phyloP scores from a whole-genome alignment of 1,140 invertebrate genomes.

The Proctacanthus coquilletti region DNA sequence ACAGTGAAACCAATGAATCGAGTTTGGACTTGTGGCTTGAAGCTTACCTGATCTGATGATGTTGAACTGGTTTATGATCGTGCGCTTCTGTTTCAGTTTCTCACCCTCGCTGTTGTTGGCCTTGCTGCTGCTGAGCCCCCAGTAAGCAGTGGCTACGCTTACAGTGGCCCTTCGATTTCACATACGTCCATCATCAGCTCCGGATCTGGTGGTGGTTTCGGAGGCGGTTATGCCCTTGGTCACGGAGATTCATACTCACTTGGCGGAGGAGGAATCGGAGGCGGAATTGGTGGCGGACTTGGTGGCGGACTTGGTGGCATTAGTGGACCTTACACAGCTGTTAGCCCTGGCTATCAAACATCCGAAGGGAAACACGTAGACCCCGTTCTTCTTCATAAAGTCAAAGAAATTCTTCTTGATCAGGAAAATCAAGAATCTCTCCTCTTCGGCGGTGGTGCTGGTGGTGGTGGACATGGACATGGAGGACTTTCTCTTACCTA shows the following conservation, averaged over 20 bases:
- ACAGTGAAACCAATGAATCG: too few relatives aligned
- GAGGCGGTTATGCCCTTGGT: slow-evolving; percentile 35
- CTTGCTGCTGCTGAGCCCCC: slow-evolving; percentile 38
- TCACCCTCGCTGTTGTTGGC: slow-evolving; percentile 25
- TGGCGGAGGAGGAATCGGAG: slow-evolving; percentile 29
- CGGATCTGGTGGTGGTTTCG: slow-evolving; percentile 27
- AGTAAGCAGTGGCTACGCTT: slow-evolving; percentile 37
- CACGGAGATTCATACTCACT: slow-evolving; percentile 26
- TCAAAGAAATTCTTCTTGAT: slow-evolving; percentile 55
- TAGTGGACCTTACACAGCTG: slow-evolving; percentile 44
- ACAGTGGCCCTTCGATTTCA: too few relatives aligned
- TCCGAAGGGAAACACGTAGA: slow-evolving; percentile 58
- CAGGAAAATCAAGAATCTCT: slow-evolving; percentile 40
- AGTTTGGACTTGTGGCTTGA: too few relatives aligned
- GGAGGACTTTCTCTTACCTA: slow-evolving; percentile 40
- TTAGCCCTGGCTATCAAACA: slow-evolving; percentile 49
- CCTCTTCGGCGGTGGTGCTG: slow-evolving; percentile 27
- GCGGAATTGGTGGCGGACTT: slow-evolving; percentile 12
- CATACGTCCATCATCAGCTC: background rate
- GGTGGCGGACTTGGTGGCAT: slow-evolving; percentile 19
- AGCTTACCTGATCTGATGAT: too few relatives aligned
- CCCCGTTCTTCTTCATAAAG: slow-evolving; percentile 52
- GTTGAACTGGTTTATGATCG: too few relatives aligned
- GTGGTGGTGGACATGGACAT: slow-evolving; percentile 28
- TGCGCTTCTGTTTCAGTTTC: background rate